Conservation (phyloP, 2,888 invertebrate genomes). For the Heteromurus nitidus region DNA sequence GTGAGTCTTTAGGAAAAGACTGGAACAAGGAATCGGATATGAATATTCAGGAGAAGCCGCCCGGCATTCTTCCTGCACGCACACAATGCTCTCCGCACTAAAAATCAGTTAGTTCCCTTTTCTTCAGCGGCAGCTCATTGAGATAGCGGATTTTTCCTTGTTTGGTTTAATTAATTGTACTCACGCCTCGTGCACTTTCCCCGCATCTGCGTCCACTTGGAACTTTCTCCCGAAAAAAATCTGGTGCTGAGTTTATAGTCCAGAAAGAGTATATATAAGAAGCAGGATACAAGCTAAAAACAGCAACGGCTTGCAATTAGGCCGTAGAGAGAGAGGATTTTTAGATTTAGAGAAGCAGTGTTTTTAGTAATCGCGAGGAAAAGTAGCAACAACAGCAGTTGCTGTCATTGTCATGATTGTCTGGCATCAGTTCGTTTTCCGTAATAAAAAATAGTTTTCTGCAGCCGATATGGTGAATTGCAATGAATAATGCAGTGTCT, state of each 20-base stretch:
- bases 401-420: slow-evolving; percentile 1
- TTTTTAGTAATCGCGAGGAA: background rate
- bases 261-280: background rate
- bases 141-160: background rate
- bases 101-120: background rate
- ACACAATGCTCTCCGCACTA: no score
- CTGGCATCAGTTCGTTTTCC: background rate
- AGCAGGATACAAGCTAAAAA: background rate
- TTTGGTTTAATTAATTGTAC: slow-evolving; percentile 8
- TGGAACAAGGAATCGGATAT: no score
- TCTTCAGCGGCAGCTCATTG: background rate
- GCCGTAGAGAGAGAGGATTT: background rate
- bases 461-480: slow-evolving; percentile 23
- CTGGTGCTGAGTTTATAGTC: no score
- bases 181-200: background rate
- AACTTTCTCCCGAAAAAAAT: background rate
- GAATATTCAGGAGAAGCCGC: no score
- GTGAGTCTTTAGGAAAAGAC: background rate
- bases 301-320: background rate
- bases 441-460: slow-evolving; percentile 28
- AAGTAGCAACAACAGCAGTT: no score
- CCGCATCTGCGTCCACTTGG: background rate
- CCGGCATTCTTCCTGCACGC: background rate
- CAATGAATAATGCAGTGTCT: slow-evolving; percentile 23
- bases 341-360: background rate